Evolutionary conservation across 2,113 vertebrate species (phyloP).

Genomic region (Poeciliopsis prolifica): DNA sequence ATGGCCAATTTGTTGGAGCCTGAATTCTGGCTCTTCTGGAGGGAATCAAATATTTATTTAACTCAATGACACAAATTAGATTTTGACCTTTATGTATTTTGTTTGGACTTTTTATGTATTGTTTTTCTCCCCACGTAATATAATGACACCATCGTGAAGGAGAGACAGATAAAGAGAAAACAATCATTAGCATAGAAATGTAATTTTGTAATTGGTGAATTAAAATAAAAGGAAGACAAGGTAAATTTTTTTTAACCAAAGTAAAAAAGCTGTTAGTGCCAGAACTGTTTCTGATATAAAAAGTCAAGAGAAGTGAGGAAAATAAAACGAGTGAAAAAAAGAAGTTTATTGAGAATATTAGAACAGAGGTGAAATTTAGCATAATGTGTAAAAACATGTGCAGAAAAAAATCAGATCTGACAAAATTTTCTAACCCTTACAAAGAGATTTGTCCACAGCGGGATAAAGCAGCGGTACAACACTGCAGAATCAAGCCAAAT

Average conservation of each 20-base stretch:
- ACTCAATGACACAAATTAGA: neutral
- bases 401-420: neutral
- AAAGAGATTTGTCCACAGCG: neutral
- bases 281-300: conserved; percentile 27
- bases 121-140: neutral
- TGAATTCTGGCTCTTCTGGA: no score
- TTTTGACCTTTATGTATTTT: neutral
- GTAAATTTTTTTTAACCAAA: neutral
- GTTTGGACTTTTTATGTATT: neutral
- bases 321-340: conserved; percentile 23
- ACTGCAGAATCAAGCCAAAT: conserved; percentile 34
- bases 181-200: neutral
- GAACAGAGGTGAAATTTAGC: conserved; percentile 37
- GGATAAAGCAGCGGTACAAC: neutral
- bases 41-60: neutral
- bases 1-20: no score
- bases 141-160: neutral
- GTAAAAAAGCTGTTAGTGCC: neutral
- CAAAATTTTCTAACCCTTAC: conserved; percentile 8
- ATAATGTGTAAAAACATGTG: conserved; percentile 17
- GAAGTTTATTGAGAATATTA: conserved; percentile 36
- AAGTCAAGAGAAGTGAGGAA: conserved; percentile 23
- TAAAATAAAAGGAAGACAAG: no score
- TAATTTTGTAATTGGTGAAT: no score
- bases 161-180: neutral